A percentile compares a stretch with the other conserved stretches of the same genome.
These are phyloP conservation scores for Brachionus rubens DNA, from an alignment of 1,140 invertebrate genomes.

Conservation along the genomic window DNA sequence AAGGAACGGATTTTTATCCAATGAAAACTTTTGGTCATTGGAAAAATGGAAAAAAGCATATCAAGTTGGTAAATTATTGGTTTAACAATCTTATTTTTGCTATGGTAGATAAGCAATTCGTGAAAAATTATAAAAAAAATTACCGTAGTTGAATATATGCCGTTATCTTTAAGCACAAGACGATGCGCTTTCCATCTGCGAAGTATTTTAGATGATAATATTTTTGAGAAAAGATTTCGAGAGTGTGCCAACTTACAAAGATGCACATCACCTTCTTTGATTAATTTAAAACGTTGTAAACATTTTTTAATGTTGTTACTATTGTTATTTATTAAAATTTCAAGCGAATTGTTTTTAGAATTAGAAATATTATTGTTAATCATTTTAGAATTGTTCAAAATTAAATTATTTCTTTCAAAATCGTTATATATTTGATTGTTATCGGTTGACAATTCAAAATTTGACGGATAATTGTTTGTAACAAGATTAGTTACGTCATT, in stretches of 20 bases:
- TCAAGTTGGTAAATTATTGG: too few relatives aligned
- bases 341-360: not conserved
- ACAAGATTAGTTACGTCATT: not conserved
- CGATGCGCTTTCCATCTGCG: constrained; percentile 76
- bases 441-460: not conserved
- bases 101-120: constrained; percentile 49
- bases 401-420: not conserved
- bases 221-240: constrained; percentile 75
- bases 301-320: constrained; percentile 21
- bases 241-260: constrained; percentile 76
- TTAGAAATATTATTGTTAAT: not conserved
- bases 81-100: not conserved
- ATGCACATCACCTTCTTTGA: constrained; percentile 72
- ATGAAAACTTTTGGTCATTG: too few relatives aligned
- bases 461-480: not conserved
- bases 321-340: constrained; percentile 34
- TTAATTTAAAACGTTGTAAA: constrained; percentile 66
- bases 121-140: constrained; percentile 52
- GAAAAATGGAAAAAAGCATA: too few relatives aligned
- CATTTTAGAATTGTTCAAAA: constrained; percentile 1
- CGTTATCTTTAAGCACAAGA: constrained; percentile 68
- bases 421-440: constrained; percentile 1
- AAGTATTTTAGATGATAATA: constrained; percentile 75
- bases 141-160: constrained; percentile 74
- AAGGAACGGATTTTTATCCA: too few relatives aligned